phyloP scores from a whole-genome alignment of 2,888 invertebrate genomes.

The Anthoptus insignis region DNA sequence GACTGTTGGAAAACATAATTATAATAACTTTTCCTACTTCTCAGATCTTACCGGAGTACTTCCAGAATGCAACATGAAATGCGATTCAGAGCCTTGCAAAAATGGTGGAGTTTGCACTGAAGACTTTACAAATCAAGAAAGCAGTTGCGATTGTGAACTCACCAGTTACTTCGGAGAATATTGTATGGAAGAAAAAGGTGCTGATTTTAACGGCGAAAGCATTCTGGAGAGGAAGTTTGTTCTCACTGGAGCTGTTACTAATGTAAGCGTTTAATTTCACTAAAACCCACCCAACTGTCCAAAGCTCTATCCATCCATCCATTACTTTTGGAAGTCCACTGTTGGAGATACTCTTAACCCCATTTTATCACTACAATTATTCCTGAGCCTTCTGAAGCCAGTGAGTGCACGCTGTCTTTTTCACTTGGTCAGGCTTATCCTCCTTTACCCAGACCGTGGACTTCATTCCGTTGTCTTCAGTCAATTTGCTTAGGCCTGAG shows the following conservation, averaged over 20 bases:
- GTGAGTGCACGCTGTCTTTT: no score
- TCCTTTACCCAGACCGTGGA: no score
- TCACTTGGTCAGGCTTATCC: no score
- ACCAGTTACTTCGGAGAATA: slow-evolving; percentile 97
- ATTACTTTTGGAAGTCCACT: no score
- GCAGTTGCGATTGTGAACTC: slow-evolving; percentile 95
- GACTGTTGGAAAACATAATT: no score
- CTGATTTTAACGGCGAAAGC: slow-evolving; percentile 96
- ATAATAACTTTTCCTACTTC: slow-evolving; percentile 5
- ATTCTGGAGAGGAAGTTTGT: slow-evolving; percentile 93
- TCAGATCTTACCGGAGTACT: slow-evolving; percentile 90
- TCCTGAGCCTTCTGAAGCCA: no score
- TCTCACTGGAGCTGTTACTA: slow-evolving; percentile 89
- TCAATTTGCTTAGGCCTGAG: no score
- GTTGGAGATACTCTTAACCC: no score
- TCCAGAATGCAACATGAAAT: slow-evolving; percentile 95
- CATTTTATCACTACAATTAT: no score
- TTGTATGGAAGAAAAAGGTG: slow-evolving; percentile 96
- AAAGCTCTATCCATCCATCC: no score
- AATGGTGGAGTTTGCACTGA: slow-evolving; percentile 96
- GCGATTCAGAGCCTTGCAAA: slow-evolving; percentile 95
- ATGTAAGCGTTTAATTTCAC: slow-evolving; percentile 57
- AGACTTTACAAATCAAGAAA: slow-evolving; percentile 95
- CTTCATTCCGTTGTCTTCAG: no score
- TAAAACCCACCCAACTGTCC: no score